Base-by-base conservation (phyloP, 2,888 invertebrate genomes). In the Parnassius smintheus region DNA sequence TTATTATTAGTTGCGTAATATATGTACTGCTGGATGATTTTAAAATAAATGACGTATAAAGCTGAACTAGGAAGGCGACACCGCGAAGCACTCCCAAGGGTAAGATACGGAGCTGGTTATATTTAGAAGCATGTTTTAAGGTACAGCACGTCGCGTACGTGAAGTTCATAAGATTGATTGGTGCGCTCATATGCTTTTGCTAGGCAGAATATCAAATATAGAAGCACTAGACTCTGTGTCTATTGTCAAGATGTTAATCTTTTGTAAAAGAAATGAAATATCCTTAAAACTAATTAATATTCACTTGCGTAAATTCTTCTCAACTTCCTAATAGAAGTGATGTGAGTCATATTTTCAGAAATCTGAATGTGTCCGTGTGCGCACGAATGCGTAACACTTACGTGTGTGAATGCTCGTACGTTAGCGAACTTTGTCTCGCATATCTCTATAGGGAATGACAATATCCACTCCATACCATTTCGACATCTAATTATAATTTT, bases 61-160 rank as follows among this genome's bases (percentile, higher is more conserved):
- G 52, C 41, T 52, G 35, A 52, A 63, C 49, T 60, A 59, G 35
- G 52, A 57, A 56, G 57, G 49, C 44, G 55, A 63, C 51, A 59
- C 41, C 52, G 60, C 56, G 56, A 70, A 78, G 69, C 68, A 70
- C 67, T 71, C 72, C 71, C 73, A 60, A 53, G 70, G 72, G 71
- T 61, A 68, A 65, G 68, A 62, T 70, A 65, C 66, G 66, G 71
- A 70, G 65, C 72, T 69, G 46, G 46, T 46, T 50, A 72, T 78
- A 77, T 76, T 77, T 74, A 75, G 69, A 64, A 70, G 75, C 73
- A 75, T 78, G 72, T 74, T 75, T 67, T 66, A 69, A 68, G 56
- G 50, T 53, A 60, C 13, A 57, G 63, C 59, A 52, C 55, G 48
- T 59, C 50, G 63, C 49, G 25, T 59, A 63, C 59, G 63, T 65